A percentile compares a stretch with the other conserved stretches of the same genome.
These are phyloP conservation scores for Prosapia bicincta DNA, from an alignment of 2,888 invertebrate genomes.

Conservation along the genomic window DNA sequence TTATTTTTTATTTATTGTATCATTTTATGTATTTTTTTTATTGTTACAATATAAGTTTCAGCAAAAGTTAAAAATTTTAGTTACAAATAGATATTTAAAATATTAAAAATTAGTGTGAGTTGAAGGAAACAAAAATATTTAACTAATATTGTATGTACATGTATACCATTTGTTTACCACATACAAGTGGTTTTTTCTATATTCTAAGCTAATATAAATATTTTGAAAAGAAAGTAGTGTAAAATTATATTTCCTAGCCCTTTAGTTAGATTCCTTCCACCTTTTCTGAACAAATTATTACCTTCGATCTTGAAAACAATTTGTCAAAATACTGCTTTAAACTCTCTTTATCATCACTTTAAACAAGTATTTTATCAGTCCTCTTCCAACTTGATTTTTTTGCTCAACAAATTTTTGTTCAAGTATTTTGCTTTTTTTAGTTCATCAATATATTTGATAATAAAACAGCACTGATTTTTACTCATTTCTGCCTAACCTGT, in stretches of 20 bases:
- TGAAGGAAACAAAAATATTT: not conserved
- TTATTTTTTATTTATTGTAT: not conserved
- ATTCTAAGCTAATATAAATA: not conserved
- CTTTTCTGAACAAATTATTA: too few species aligned
- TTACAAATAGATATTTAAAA: not conserved
- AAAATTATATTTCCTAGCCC: not conserved
- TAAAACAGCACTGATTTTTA: too few species aligned
- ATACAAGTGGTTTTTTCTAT: not conserved
- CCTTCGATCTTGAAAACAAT: too few species aligned
- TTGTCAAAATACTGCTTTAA: too few species aligned
- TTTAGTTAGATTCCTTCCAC: not conserved
- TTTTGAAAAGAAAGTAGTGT: not conserved
- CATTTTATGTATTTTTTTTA: not conserved
- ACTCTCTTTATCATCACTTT: too few species aligned
- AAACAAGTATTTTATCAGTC: too few species aligned
- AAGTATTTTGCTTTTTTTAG: too few species aligned
- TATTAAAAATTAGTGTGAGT: not conserved
- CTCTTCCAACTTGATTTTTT: too few species aligned
- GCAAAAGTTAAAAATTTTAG: not conserved
- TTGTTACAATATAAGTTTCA: not conserved
- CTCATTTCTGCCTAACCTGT: too few species aligned
- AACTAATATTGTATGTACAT: not conserved
- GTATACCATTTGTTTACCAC: constrained; percentile 2
- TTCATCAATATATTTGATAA: too few species aligned
- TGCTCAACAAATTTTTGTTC: too few species aligned